phyloP scores from a whole-genome alignment of 2,888 invertebrate genomes.

The Tipula lateralis region DNA sequence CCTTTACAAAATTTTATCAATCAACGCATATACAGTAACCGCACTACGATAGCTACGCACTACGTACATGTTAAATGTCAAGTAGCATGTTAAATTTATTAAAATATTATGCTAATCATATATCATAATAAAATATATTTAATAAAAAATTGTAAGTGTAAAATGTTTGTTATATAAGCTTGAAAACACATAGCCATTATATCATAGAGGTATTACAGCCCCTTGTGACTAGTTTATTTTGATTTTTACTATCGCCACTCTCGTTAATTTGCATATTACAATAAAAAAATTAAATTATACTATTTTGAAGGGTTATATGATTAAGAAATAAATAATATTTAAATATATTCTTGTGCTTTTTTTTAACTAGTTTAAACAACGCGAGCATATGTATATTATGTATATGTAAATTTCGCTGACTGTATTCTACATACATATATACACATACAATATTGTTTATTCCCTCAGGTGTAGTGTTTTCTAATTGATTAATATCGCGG shows the following conservation, averaged over 20 bases:
- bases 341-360: not conserved
- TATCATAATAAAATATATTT: not conserved
- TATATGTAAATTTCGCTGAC: not conserved
- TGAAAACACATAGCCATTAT: not conserved
- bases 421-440: not conserved
- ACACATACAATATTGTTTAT: not conserved
- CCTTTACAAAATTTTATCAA: not conserved
- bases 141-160: not conserved
- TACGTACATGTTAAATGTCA: not conserved
- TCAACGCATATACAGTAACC: not conserved
- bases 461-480: slow-evolving; percentile 1
- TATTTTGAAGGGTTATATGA: not conserved
- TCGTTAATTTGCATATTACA: not conserved
- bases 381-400: not conserved
- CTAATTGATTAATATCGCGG: slow-evolving; percentile 1
- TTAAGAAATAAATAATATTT: slow-evolving; percentile 13
- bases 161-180: not conserved
- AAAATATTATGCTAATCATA: slow-evolving; percentile 6
- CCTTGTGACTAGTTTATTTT: not conserved
- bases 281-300: not conserved
- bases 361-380: not conserved
- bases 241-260: not conserved
- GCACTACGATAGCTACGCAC: not conserved
- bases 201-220: not conserved
- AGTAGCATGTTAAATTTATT: not conserved